Percentiles rank a stretch among this genome's conserved stretches.
Conservation (phyloP, 2,797 vertebrate genomes). For the Ptychobarbus kaznakovi region DNA sequence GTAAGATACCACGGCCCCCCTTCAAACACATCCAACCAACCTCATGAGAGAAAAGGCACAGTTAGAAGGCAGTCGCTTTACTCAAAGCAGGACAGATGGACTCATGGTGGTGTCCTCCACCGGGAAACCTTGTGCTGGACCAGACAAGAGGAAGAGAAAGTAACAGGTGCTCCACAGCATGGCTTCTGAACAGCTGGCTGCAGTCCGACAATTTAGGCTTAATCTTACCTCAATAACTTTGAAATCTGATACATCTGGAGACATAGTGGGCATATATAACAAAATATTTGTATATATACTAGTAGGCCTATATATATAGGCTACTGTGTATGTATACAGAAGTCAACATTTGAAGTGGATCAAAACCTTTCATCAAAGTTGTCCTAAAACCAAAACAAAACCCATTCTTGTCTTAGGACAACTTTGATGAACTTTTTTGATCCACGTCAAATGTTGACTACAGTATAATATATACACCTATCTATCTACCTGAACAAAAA, state of each 20-base stretch:
- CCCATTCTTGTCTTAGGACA: too few species aligned
- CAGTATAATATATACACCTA: too few species aligned
- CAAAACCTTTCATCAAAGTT: too few species aligned
- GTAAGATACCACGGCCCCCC: not conserved
- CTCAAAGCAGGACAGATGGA: not conserved
- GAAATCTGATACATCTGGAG: not conserved
- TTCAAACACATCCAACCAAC: constrained; percentile 27
- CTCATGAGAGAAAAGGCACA: not conserved
- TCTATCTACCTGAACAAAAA: not conserved
- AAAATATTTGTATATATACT: too few species aligned
- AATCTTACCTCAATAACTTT: not conserved
- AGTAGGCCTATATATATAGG: too few species aligned
- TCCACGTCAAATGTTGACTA: too few species aligned
- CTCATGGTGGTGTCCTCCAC: not conserved
- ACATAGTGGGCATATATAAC: too few species aligned
- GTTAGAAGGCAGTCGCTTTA: not conserved
- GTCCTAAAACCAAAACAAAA: too few species aligned
- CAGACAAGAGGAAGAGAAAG: constrained; percentile 19
- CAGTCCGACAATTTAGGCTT: constrained; percentile 17
- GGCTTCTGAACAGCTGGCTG: not conserved
- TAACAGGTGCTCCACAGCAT: constrained; percentile 46
- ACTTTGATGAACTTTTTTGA: too few species aligned
- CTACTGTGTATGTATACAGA: too few species aligned
- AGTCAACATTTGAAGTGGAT: too few species aligned
- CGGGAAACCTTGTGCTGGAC: not conserved